phyloP scores from a whole-genome alignment of 2,888 invertebrate species.

The Cosmia pyralina region DNA sequence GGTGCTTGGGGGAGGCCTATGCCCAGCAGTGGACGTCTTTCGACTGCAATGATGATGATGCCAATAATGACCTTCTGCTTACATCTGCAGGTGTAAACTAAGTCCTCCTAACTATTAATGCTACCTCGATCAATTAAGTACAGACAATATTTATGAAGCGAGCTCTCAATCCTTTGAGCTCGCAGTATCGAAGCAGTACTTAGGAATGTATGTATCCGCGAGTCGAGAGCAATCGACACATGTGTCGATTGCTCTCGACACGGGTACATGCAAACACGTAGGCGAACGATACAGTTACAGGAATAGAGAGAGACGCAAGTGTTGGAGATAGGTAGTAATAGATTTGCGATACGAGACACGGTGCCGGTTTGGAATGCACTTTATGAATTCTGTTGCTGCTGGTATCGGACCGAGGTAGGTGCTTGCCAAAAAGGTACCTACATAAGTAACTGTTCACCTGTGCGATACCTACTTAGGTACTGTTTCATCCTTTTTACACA shows the following conservation, averaged over 20 bases:
- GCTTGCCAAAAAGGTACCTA: not conserved
- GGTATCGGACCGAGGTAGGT: not conserved
- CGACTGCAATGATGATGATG: too few species aligned
- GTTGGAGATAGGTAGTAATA: not conserved
- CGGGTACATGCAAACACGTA: not conserved
- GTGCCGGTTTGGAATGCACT: not conserved
- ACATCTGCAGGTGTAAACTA: not conserved
- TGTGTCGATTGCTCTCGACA: not conserved
- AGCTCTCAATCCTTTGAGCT: slow-evolving; percentile 8
- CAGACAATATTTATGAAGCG: slow-evolving; percentile 14
- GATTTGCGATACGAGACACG: not conserved
- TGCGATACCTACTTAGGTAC: not conserved
- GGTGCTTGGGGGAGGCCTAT: too few species aligned
- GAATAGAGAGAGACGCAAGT: not conserved
- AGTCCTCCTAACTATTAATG: too few species aligned
- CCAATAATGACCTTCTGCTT: not conserved
- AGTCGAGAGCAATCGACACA: slow-evolving; percentile 13
- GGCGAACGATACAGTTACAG: not conserved
- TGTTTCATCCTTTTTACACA: not conserved
- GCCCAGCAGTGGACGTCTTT: too few species aligned
- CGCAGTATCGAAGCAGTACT: slow-evolving; percentile 7
- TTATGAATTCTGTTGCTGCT: not conserved
- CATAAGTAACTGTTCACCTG: not conserved
- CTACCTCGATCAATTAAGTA: not conserved
- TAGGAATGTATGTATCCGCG: not conserved